Base-by-base conservation (phyloP, 2,797 vertebrate genomes). In the Rhadinocentrus ornatus region DNA sequence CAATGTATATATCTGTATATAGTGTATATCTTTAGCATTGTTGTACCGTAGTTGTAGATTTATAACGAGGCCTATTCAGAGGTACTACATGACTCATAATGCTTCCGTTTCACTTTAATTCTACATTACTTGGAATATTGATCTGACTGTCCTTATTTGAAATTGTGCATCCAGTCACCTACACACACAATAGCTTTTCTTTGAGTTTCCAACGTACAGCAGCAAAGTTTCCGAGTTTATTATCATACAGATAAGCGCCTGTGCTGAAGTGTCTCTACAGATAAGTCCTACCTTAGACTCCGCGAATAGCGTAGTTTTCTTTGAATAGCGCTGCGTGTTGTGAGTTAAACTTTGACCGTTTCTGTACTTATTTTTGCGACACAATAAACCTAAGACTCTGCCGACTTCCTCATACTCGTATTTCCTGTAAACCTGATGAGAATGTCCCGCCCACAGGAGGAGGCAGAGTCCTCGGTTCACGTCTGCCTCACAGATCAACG, bases 401-500 rank as follows among this genome's bases (percentile, higher is more conserved):
- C 69, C 31, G 69, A 92, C 92, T 94, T 94, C 93, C 93, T 93
- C 87, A 71, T 89, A 31, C 44, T 85, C 72, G 66, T 58, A 46
- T 82, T 94, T 94, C 93, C 93, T 92, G 91, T 91, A 89, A 92
- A 90, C 78, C 85, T 84, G 85, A 46, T 1, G 58, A 55, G 69
- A 31, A 29, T 35, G 59, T 1, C 44, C 86, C 91, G 89, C 92
- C 92, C 78, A 90, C 88, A 32, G 0, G 41, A 41, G 26, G n/a
- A 69, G 81, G 59, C 50, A 67, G 67, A 24, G 71, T 46, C 48
- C 20, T 18, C 24, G 0, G 16, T 7, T 16, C 50, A 39, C 48
- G 24, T 13, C 10, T 13, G 16, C 12, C 15, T 15, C 37, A 18
- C 5, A 44, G 4, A 44, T 6, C 18, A 0, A 18, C 0, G 39